Evolutionary conservation across 2,113 vertebrate species (phyloP).

Genomic region (Sigmodon hispidus): DNA sequence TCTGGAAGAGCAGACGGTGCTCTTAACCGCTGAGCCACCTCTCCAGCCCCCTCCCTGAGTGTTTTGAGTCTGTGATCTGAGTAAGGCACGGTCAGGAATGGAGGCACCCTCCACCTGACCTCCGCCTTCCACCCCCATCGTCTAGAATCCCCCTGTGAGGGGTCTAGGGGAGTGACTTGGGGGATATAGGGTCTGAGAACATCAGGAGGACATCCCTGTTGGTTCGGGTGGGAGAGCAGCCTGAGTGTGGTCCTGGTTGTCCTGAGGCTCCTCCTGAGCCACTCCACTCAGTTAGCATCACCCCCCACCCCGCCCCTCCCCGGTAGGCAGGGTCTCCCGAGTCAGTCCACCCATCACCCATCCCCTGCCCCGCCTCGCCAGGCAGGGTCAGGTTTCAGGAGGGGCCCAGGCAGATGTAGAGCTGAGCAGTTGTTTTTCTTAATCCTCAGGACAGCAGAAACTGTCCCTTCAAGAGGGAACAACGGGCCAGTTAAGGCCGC

Average conservation of each 20-base stretch:
- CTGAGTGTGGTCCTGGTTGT: conserved; percentile 53
- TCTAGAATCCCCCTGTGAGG: background rate
- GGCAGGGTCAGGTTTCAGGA: background rate
- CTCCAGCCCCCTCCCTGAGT: no score
- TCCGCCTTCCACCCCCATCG: no score
- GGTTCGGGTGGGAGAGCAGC: background rate
- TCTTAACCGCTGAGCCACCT: no score
- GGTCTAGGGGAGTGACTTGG: background rate
- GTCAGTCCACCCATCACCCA: background rate
- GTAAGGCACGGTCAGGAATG: background rate
- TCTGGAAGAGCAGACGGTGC: no score
- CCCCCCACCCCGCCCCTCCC: background rate
- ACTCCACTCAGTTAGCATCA: background rate
- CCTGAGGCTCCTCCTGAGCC: background rate
- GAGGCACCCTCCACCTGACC: no score
- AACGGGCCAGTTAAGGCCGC: conserved; percentile 65
- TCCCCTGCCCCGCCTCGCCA: no score
- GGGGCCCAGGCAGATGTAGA: conserved; percentile 67
- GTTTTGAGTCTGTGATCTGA: background rate
- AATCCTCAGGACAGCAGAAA: conserved; percentile 70
- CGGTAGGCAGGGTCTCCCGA: background rate
- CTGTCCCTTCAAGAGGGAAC: conserved; percentile 57
- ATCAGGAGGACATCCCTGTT: background rate
- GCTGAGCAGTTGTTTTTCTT: conserved; percentile 60
- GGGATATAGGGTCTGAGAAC: background rate